These are phyloP conservation scores for Volucella zonaria DNA, from an alignment of 2,888 invertebrate species.

Conservation along the genomic window DNA sequence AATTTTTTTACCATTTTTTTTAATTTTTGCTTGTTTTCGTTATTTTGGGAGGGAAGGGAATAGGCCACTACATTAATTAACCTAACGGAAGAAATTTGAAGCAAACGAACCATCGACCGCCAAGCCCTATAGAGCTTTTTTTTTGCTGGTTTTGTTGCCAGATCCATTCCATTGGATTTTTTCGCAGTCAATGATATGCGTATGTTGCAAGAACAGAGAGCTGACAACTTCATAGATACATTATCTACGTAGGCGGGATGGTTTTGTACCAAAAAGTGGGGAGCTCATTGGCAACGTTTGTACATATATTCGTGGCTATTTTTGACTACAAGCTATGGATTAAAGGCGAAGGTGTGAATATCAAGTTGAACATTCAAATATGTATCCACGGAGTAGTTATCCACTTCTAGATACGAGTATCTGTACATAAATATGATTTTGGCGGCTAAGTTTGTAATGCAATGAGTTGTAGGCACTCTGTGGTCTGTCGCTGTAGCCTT, in stretches of 20 bases:
- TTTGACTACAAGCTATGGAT: slow-evolving; percentile 8
- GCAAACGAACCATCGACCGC: neutral
- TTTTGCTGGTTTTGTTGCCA: neutral
- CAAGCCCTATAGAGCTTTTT: slow-evolving; percentile 41
- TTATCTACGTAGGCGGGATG: slow-evolving; percentile 20
- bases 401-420: no score
- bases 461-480: no score
- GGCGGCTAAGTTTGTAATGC: no score
- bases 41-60: neutral
- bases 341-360: slow-evolving; percentile 55
- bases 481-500: slow-evolving; percentile 6
- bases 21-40: slow-evolving; percentile 13
- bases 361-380: slow-evolving; percentile 37
- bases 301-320: neutral
- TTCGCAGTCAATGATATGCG: slow-evolving; percentile 8
- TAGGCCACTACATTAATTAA: slow-evolving; percentile 29
- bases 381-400: neutral
- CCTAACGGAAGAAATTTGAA: slow-evolving; percentile 23
- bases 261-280: neutral
- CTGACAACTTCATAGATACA: slow-evolving; percentile 20
- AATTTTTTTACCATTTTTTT: slow-evolving; percentile 11
- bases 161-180: neutral
- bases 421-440: no score
- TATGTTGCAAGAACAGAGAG: neutral
- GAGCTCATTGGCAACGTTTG: neutral